Conservation (phyloP, 2,113 vertebrate species). For the Lophius piscatorius region DNA sequence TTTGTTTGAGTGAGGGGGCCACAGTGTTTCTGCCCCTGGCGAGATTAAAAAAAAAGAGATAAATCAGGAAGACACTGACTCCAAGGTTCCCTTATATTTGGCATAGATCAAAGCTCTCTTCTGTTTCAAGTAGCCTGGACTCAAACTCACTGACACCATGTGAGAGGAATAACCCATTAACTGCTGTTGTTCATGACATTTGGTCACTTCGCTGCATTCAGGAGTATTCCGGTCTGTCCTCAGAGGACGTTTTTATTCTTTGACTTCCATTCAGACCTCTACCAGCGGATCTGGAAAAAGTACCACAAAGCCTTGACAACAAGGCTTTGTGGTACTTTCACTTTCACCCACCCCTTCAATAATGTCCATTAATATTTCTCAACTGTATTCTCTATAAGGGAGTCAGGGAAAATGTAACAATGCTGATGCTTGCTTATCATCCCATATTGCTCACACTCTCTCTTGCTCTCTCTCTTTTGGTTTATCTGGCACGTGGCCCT, state of each 20-base stretch:
- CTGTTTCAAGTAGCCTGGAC: slow-evolving; percentile 23
- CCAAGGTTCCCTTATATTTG: slow-evolving; percentile 24
- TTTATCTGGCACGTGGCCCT: slow-evolving; percentile 22
- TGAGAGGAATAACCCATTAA: slow-evolving; percentile 39
- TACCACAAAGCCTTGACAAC: slow-evolving; percentile 42
- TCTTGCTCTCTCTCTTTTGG: slow-evolving; percentile 24
- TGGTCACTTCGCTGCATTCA: slow-evolving; percentile 27
- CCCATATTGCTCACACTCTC: neutral
- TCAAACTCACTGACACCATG: slow-evolving; percentile 16
- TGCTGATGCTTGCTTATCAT: slow-evolving; percentile 28
- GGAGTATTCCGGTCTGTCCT: slow-evolving; percentile 27
- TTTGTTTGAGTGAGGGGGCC: slow-evolving; percentile 10
- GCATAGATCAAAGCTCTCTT: slow-evolving; percentile 33
- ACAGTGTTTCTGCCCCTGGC: slow-evolving; percentile 24
- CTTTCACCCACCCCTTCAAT: slow-evolving; percentile 42
- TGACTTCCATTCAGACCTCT: slow-evolving; percentile 40
- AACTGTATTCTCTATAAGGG: slow-evolving; percentile 31
- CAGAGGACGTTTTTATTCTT: slow-evolving; percentile 14
- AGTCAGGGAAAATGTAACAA: slow-evolving; percentile 15
- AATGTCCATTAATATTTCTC: slow-evolving; percentile 40
- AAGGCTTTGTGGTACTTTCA: slow-evolving; percentile 35
- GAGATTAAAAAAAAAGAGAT: slow-evolving; percentile 30
- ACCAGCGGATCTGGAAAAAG: slow-evolving; percentile 49
- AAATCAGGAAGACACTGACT: slow-evolving; percentile 23
- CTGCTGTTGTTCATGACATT: slow-evolving; percentile 28